These are phyloP conservation scores for Hipposideros larvatus DNA, from an alignment of 2,797 vertebrate species.

Conservation along the genomic window DNA sequence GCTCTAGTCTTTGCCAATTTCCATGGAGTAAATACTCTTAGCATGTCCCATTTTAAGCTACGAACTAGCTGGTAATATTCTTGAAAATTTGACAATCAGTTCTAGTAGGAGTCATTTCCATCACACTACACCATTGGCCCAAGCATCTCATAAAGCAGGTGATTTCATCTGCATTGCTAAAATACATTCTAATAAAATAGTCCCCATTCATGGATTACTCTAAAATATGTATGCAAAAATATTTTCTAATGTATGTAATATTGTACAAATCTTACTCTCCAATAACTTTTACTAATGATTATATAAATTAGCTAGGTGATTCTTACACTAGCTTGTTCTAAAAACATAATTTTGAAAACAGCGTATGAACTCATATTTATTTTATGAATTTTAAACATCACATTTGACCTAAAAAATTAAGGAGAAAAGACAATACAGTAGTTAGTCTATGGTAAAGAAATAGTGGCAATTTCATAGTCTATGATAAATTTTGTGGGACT, in stretches of 20 bases:
- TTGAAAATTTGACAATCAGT: not conserved
- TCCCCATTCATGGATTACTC: not conserved
- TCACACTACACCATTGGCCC: accelerated
- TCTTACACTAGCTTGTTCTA: not conserved
- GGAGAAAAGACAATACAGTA: not conserved
- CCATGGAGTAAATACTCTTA: not conserved
- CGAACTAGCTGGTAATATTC: not conserved
- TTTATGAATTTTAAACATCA: slow-evolving; percentile 6
- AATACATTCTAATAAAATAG: not conserved
- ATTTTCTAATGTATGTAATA: not conserved
- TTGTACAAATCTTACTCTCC: not conserved
- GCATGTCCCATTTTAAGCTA: not conserved
- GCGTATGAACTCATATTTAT: not conserved
- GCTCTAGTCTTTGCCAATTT: not conserved
- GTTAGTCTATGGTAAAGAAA: not conserved
- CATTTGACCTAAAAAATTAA: slow-evolving; percentile 21
- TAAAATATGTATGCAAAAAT: not conserved
- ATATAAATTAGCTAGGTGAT: not conserved
- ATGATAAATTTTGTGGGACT: not conserved
- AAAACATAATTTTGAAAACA: not conserved
- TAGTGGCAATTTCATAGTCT: not conserved
- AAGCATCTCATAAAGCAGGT: not conserved
- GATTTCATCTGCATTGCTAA: not conserved
- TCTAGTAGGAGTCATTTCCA: not conserved
- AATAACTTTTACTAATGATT: not conserved